Conservation (phyloP, 2,888 invertebrate species). For the Candidula unifasciata region DNA sequence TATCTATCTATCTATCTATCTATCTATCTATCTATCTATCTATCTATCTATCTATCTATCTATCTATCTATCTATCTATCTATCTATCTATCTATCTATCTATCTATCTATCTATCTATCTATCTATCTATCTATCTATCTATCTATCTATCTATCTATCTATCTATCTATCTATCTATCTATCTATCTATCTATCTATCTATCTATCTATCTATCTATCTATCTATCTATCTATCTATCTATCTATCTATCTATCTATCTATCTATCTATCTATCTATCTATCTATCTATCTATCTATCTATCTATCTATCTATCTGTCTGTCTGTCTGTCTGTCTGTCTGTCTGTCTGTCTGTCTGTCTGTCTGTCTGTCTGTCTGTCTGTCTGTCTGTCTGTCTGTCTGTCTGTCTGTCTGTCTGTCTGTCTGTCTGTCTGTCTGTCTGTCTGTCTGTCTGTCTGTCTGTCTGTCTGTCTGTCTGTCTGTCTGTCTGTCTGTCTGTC, state of each 20-base stretch:
- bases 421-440: not conserved
- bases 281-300: not conserved
- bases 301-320: not conserved
- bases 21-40: no score
- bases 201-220: no score
- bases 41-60: no score
- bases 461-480: no score
- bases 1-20: no score
- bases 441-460: no score
- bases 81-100: constrained; percentile 5
- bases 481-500: not conserved
- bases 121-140: constrained; percentile 11
- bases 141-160: constrained; percentile 15
- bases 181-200: not conserved
- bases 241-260: not conserved
- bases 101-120: constrained; percentile 4
- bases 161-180: not conserved
- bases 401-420: constrained; percentile 2
- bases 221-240: no score
- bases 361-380: not conserved
- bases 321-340: not conserved
- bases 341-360: not conserved
- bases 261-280: constrained; percentile 8
- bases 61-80: no score
- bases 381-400: not conserved